phyloP scores from a whole-genome alignment of 2,113 vertebrate genomes.

The Glaucomys volans region DNA sequence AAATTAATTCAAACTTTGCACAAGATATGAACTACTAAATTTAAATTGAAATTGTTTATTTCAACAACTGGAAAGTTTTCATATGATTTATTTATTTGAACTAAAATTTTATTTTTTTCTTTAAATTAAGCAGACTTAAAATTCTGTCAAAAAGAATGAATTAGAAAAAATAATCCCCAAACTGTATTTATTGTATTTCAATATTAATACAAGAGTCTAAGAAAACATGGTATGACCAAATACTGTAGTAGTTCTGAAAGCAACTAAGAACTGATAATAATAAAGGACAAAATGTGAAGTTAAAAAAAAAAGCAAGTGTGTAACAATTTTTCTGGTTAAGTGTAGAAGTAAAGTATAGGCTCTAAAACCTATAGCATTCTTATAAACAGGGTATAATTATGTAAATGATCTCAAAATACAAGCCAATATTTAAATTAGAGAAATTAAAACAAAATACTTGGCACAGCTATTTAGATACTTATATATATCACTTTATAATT shows the following conservation, averaged over 20 bases:
- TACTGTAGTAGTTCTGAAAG: background rate
- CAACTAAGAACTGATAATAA: constrained; percentile 8
- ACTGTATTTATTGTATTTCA: background rate
- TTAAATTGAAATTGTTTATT: constrained; percentile 22
- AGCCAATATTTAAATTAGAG: background rate
- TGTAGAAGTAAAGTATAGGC: background rate
- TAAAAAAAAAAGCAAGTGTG: background rate
- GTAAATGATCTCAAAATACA: background rate
- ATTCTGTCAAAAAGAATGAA: background rate
- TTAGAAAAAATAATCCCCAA: background rate
- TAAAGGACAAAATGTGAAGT: background rate
- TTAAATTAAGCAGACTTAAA: background rate
- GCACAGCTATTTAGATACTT: background rate
- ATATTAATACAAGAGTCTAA: background rate
- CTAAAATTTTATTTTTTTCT: background rate
- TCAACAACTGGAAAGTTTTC: background rate
- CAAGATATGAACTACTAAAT: background rate
- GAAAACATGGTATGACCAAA: background rate
- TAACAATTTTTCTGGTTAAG: background rate
- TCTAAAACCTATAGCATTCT: background rate
- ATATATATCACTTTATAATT: background rate
- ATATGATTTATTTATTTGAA: background rate
- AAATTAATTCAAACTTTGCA: background rate
- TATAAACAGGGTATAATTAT: background rate
- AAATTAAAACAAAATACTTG: background rate